Percentiles rank a stretch among this genome's conserved stretches.
Conservation (phyloP, 37 sponge, comb jelly and placozoan genomes). For the Haliclona indistincta region DNA sequence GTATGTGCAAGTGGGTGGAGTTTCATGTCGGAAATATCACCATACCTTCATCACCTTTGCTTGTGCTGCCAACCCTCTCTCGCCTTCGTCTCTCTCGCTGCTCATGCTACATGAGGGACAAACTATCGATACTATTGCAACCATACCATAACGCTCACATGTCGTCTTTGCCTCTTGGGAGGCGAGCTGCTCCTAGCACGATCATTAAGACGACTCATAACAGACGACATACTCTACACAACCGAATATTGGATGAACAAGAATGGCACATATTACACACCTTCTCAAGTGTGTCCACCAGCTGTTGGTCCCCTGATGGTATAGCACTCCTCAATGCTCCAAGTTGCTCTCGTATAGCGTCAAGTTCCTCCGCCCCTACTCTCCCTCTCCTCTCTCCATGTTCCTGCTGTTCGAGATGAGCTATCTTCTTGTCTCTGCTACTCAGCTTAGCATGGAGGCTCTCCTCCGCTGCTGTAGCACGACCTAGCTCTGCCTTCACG, state of each 20-base stretch:
- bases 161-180: constrained; percentile 19
- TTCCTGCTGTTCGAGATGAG: background rate
- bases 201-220: background rate
- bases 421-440: constrained; percentile 27
- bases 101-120: constrained; percentile 19
- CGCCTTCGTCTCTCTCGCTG: constrained; percentile 12
- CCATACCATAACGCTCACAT: constrained; percentile 10
- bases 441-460: constrained; percentile 11
- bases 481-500: constrained; percentile 15
- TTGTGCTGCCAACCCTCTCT: background rate
- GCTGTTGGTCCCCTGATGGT: constrained; percentile 23
- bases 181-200: background rate
- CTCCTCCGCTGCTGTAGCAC: constrained; percentile 10
- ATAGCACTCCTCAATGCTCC: constrained; percentile 3
- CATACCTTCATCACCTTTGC: constrained; percentile 28
- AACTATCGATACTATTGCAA: background rate
- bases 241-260: no score
- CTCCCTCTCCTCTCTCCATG: background rate
- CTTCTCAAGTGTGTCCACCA: constrained; percentile 25
- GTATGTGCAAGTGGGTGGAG: constrained; percentile 1
- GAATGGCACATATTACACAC: no score
- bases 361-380: constrained; percentile 29
- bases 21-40: no score
- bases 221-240: background rate
- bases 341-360: constrained; percentile 25